Conservation (phyloP, 1,140 invertebrate genomes). For the Tribolium castaneum region DNA sequence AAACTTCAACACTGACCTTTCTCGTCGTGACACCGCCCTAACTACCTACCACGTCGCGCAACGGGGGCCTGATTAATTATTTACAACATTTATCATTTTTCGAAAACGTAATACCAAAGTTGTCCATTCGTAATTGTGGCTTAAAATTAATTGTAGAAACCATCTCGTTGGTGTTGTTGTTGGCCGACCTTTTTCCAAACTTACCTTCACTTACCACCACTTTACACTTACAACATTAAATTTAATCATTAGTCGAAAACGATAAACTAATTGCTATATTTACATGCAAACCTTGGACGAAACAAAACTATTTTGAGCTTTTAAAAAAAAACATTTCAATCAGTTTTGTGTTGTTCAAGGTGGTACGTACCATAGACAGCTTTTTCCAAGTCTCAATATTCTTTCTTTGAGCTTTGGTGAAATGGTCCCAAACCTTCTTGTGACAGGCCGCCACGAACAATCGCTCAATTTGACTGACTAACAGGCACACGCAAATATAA, state of each 20-base stretch:
- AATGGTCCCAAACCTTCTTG: constrained; percentile 99
- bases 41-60: background rate
- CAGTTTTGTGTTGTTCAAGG: constrained; percentile 52
- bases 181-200: constrained; percentile 25
- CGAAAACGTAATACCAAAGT: background rate
- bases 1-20: background rate
- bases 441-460: constrained; percentile 93
- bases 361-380: constrained; percentile 91
- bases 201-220: constrained; percentile 35
- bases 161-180: background rate
- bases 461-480: constrained; percentile 98
- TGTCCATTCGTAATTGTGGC: background rate
- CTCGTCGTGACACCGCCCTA: too few species aligned
- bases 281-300: constrained; percentile 40
- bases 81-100: background rate
- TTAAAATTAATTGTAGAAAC: too few species aligned
- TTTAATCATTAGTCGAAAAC: constrained; percentile 10
- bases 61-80: background rate
- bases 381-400: constrained; percentile 98
- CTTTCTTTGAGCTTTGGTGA: constrained; percentile 98
- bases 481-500: constrained; percentile 65
- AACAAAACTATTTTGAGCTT: constrained; percentile 22
- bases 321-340: background rate
- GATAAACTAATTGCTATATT: constrained; percentile 1
- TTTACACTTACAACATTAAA: background rate